Evolutionary conservation across 2,113 vertebrate genomes (phyloP).

Genomic region (Trogon surrucura): DNA sequence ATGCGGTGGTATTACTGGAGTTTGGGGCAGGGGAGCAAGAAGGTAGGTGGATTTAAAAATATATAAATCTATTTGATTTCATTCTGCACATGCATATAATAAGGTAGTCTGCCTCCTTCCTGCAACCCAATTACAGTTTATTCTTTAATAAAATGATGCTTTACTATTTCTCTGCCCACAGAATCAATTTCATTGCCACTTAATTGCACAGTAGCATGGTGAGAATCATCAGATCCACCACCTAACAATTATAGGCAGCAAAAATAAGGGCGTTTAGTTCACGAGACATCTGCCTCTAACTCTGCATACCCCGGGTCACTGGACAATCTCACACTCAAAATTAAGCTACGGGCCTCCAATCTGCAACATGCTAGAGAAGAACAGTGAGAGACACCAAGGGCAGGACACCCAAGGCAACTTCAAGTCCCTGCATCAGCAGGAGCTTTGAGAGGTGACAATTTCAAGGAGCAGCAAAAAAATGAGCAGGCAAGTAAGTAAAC

Average conservation of each 20-base stretch:
- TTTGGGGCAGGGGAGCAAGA: neutral
- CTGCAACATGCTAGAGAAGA: neutral
- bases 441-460: neutral
- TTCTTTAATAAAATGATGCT: neutral
- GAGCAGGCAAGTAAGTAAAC: neutral
- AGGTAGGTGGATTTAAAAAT: neutral
- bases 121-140: neutral
- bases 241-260: neutral
- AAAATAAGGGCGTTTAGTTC: neutral
- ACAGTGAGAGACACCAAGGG: neutral
- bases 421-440: neutral
- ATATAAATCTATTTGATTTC: neutral
- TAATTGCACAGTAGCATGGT: neutral
- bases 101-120: neutral
- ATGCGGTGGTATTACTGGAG: rapidly evolving
- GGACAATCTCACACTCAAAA: neutral
- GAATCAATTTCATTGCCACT: neutral
- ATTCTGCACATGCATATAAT: neutral
- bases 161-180: neutral
- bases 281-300: neutral
- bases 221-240: neutral
- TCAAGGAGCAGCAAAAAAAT: neutral
- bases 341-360: neutral
- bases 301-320: neutral
- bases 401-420: neutral